Base-by-base conservation (phyloP, 2,797 vertebrate genomes). In the Smutsia temminckii region DNA sequence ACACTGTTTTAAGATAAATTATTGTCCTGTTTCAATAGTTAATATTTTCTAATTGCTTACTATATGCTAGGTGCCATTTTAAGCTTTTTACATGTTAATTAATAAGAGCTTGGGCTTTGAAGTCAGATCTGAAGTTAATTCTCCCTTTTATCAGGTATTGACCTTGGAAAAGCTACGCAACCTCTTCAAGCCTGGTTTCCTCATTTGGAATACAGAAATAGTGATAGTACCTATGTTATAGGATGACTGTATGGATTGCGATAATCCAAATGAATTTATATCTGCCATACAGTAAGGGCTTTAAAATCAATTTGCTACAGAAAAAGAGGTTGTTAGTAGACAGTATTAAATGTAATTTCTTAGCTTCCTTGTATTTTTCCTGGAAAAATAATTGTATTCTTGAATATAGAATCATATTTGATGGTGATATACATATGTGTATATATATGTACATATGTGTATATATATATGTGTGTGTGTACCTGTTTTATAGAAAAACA, bases 331-430 rank as follows among this genome's bases (percentile, higher is more conserved):
- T 93, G 63, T 51, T 72, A 40, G 23, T 85, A n/a, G 34, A 68
- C 8, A 81, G 32, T 40, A 87, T 87, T 83, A 75, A 40, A 42
- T 49, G 6, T 95, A 86, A 63, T 85, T 97, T 89, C 46, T 91
- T 93, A 93, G 55, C 34, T 37, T 91, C 55, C 72, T 85, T 68
- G 72, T 89, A 59, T 79, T 80, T 93, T 87, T 89, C 29, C 23
- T 89, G 6, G 23, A 84, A 92, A 94, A 87, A 55, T 84, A 12
- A 63, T 80, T 84, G 3, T 91, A 55, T 85, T 81, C 92, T 95
- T 91, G 25, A 95, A 3, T 90, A 61, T 75, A 77, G n/a, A 75
- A 57, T 95, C 57, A 79, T 68, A 92, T 40, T 72, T 91, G 21
- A 71, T 95, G 16, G 14, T 80, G 7, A 71, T 55, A 17, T 32